These are phyloP conservation scores for Agrotis puta DNA, from an alignment of 2,888 invertebrate species.

Conservation along the genomic window DNA sequence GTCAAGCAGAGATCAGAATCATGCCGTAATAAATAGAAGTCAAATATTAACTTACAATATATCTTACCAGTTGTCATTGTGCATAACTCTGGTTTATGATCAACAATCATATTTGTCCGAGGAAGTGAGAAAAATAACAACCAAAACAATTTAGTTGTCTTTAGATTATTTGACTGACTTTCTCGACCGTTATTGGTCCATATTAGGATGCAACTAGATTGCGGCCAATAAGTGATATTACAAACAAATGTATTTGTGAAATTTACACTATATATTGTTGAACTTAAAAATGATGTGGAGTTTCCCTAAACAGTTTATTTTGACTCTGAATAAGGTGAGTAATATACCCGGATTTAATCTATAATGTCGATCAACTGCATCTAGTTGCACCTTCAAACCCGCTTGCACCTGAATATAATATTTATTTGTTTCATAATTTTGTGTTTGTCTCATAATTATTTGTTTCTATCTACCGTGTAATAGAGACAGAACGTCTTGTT, in stretches of 20 bases:
- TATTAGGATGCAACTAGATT: not conserved
- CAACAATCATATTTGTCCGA: not conserved
- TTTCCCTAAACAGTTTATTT: not conserved
- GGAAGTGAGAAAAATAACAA: not conserved
- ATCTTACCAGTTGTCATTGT: not conserved
- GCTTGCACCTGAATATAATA: not conserved
- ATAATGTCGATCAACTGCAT: not conserved
- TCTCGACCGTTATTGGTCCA: not conserved
- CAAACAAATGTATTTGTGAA: too few relatives aligned
- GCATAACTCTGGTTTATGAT: not conserved
- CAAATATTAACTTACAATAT: too few relatives aligned
- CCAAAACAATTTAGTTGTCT: too few relatives aligned
- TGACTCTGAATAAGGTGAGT: too few relatives aligned
- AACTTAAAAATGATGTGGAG: not conserved
- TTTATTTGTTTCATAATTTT: not conserved
- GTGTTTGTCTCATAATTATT: not conserved
- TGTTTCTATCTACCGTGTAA: not conserved
- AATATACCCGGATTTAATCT: not conserved
- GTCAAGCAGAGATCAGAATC: too few relatives aligned
- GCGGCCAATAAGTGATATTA: not conserved
- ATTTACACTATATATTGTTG: too few relatives aligned
- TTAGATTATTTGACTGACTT: not conserved
- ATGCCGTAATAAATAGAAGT: too few relatives aligned
- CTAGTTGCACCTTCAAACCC: not conserved
- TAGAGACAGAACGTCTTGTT: too few relatives aligned